phyloP scores from a whole-genome alignment of 2,113 vertebrate species.

The Malurus elegans region DNA sequence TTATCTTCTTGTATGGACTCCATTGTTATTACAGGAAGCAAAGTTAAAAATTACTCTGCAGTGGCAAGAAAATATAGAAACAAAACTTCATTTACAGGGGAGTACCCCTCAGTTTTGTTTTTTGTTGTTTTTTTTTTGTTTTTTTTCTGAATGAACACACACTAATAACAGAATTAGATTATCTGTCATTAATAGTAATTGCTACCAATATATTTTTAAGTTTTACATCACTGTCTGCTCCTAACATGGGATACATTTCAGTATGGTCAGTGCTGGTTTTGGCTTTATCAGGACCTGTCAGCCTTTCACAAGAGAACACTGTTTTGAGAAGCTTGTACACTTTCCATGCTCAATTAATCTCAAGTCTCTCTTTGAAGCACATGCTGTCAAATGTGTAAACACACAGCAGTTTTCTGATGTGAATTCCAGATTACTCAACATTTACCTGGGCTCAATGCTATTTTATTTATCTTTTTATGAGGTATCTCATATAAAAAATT shows the following conservation, averaged over 20 bases:
- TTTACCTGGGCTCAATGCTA: conserved; percentile 1
- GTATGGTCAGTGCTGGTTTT: neutral
- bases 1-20: neutral
- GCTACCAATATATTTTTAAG: neutral
- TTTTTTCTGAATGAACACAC: neutral
- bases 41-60: neutral
- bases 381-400: conserved; percentile 44
- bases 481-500: neutral
- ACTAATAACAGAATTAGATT: neutral
- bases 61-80: neutral
- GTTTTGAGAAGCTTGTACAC: neutral
- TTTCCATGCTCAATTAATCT: conserved; percentile 40
- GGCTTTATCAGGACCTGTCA: neutral
- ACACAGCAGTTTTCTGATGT: conserved; percentile 23
- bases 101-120: neutral
- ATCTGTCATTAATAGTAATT: neutral
- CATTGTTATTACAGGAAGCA: fast-evolving
- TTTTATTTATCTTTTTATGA: conserved; percentile 1
- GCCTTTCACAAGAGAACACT: neutral
- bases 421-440: conserved; percentile 11
- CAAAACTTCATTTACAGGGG: neutral
- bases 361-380: neutral
- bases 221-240: neutral
- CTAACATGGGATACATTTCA: neutral
- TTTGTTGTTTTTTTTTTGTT: neutral